Evolutionary conservation across 2,888 invertebrate species (phyloP).

Genomic region (Thecophora atra): DNA sequence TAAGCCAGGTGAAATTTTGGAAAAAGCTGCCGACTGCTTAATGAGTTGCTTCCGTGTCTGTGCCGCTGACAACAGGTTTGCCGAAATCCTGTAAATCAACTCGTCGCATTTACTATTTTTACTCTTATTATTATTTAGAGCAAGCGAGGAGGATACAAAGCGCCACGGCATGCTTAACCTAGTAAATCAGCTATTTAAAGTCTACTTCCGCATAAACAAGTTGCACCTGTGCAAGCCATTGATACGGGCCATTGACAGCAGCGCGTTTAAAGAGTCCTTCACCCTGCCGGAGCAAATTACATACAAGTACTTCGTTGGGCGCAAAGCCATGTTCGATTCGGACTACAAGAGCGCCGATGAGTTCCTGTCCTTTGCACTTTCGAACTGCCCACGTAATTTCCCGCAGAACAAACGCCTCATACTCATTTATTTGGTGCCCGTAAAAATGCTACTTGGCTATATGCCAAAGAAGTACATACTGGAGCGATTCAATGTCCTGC

Average conservation of each 20-base stretch:
- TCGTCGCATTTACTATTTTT: background rate
- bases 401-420: constrained; percentile 89
- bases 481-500: constrained; percentile 87
- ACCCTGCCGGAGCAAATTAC: constrained; percentile 94
- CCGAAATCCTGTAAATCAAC: background rate
- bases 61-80: constrained; percentile 85
- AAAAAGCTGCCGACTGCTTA: constrained; percentile 92
- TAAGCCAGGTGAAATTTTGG: constrained; percentile 71
- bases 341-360: constrained; percentile 94
- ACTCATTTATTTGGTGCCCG: constrained; percentile 93
- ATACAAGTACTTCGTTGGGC: constrained; percentile 95
- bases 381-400: constrained; percentile 83
- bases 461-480: constrained; percentile 87
- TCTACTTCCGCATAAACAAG: constrained; percentile 91
- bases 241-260: constrained; percentile 95
- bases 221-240: constrained; percentile 91
- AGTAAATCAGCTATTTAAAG: constrained; percentile 96
- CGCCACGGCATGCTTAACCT: constrained; percentile 95
- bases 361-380: constrained; percentile 91
- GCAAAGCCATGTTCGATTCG: constrained; percentile 98
- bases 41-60: constrained; percentile 95
- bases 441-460: constrained; percentile 95
- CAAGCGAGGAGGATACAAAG: constrained; percentile 91
- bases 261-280: constrained; percentile 88
- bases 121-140: constrained; percentile 58